phyloP scores from a whole-genome alignment of 2,888 invertebrate species.

The Orthosia cruda region DNA sequence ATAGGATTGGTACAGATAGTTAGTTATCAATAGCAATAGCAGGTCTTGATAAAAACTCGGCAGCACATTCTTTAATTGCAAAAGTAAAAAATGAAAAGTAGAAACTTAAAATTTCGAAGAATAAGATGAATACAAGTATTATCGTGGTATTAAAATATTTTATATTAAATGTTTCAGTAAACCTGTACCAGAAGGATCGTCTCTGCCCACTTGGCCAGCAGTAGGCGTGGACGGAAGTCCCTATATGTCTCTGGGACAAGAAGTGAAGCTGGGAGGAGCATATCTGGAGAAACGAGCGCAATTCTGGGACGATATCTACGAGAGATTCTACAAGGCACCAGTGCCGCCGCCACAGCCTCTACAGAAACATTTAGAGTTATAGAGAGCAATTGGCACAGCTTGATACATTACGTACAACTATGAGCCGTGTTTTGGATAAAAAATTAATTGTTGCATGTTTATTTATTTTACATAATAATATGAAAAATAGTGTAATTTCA shows the following conservation, averaged over 20 bases:
- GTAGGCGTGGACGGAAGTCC: constrained; percentile 67
- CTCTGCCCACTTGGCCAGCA: constrained; percentile 73
- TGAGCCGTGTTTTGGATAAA: too few species aligned
- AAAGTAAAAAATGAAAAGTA: too few species aligned
- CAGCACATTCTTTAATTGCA: background rate
- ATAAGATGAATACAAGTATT: background rate
- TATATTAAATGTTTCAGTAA: constrained; percentile 65
- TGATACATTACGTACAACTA: background rate
- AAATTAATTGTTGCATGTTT: too few species aligned
- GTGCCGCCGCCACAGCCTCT: constrained; percentile 66
- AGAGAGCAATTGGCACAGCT: background rate
- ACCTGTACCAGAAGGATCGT: constrained; percentile 71
- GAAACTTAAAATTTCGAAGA: background rate
- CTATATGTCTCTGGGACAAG: constrained; percentile 72
- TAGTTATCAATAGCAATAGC: background rate
- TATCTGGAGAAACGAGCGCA: constrained; percentile 65
- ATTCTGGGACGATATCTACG: constrained; percentile 79
- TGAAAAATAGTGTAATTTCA: too few species aligned
- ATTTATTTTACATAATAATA: too few species aligned
- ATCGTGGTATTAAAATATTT: background rate
- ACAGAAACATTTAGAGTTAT: constrained; percentile 32
- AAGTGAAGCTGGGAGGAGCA: constrained; percentile 64
- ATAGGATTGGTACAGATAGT: background rate
- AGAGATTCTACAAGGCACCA: constrained; percentile 72
- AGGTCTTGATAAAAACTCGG: background rate